Evolutionary conservation across 1,140 invertebrate species (phyloP), one percentile per base, ranked within the genome.

Genomic region (Orius insidiosus): DNA sequence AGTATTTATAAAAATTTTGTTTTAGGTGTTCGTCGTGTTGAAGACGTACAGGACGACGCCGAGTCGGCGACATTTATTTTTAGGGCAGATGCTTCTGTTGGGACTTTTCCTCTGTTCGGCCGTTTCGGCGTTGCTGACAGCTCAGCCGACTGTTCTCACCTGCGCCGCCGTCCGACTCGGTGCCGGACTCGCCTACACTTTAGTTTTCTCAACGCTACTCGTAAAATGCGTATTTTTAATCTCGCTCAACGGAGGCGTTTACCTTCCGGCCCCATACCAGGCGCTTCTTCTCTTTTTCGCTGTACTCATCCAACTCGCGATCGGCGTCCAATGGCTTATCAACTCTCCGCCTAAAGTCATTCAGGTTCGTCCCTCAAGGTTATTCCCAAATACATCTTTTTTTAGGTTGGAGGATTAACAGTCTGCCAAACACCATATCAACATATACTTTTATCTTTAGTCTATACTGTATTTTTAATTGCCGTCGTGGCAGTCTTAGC

Each of bases 171-270:
- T 84, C 46, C 68, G 87, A 33, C 77, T 93, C 50, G 81, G 82
- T 13, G 79, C 86, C 11, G 88, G 89, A 18, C 70, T 92, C 10
- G 75, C 84, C 2, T 89, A 88, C 53, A 76, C 85, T 10, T 68
- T 93, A n/a, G 80, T 92, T 14, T 95, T 93, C 60, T 81, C 85
- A 10, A 80, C 89, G 0, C 69, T 96, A 16, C 70, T 96, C 45
- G 89, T 95, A 48, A 95, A 96, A 64, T 85, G 87, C 58, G 85
- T 94, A 38, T 92, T 94, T 59, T 70, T 94, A 34, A 75, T 94
- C 49, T 89, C 85, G 54, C 72, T 93, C 32, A 87, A 92, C 59
- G 78, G 81, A 19, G 86, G 87, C 8, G 85, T 92, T 16, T 93
- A 94, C 59, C 66, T 94, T n/a, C 86, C 87, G 24, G 86, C 88